phyloP scores from a whole-genome alignment of 2,113 vertebrate genomes.

The Petroica traversi region DNA sequence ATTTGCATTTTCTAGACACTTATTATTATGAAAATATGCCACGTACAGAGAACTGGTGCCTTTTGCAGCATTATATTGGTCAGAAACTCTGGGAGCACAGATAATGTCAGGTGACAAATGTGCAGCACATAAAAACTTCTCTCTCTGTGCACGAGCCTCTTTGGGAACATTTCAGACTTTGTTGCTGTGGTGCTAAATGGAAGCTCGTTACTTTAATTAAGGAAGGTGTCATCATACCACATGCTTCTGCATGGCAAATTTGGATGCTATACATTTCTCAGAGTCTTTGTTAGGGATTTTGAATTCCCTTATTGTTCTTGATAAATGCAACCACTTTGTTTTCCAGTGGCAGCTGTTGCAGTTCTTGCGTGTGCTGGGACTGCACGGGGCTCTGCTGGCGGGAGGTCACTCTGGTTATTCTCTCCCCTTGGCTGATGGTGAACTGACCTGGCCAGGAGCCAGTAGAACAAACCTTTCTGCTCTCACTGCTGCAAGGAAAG shows the following conservation, averaged over 20 bases:
- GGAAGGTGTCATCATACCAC: not conserved
- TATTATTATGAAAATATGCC: not conserved
- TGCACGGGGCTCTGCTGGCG: not conserved
- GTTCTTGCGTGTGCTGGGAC: not conserved
- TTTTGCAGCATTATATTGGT: not conserved
- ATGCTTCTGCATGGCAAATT: not conserved
- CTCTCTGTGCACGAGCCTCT: not conserved
- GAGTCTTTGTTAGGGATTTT: conserved; percentile 15
- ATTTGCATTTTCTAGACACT: not conserved
- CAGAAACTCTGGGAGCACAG: not conserved
- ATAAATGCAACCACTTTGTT: not conserved
- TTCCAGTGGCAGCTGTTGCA: conserved; percentile 34
- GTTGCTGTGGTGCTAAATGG: not conserved
- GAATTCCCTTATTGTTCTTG: conserved; percentile 10
- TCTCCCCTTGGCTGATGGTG: not conserved
- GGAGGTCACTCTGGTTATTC: not conserved
- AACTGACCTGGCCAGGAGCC: not conserved
- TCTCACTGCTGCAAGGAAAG: not conserved
- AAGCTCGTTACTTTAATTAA: conserved; percentile 22
- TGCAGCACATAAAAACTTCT: not conserved
- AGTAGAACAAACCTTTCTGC: conserved; percentile 30
- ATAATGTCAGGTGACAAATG: not conserved
- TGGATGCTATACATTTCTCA: conserved; percentile 27
- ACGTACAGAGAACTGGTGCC: not conserved
- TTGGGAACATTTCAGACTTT: not conserved